Percentiles rank a stretch among this genome's conserved stretches.
Evolutionary conservation across 2,797 vertebrate genomes (phyloP).

Genomic region (Varecia variegata): DNA sequence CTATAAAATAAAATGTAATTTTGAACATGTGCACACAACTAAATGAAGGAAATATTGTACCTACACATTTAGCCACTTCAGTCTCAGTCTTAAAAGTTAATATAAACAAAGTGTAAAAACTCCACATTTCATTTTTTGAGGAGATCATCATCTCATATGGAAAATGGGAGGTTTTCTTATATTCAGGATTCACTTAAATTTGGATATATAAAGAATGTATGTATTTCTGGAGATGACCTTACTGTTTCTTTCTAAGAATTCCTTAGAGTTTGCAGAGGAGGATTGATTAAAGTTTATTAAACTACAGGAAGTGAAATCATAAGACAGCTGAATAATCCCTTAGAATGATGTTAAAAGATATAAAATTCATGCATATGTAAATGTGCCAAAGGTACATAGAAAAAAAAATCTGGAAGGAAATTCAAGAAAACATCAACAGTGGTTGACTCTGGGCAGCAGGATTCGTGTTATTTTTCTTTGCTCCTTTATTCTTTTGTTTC

Average conservation of each 20-base stretch:
- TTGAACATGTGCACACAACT: background rate
- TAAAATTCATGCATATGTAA: background rate
- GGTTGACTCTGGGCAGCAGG: background rate
- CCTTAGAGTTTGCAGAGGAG: background rate
- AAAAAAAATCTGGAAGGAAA: background rate
- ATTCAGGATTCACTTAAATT: conserved; percentile 22
- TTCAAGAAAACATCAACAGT: background rate
- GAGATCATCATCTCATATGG: background rate
- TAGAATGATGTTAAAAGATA: conserved; percentile 33
- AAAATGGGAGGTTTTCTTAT: conserved; percentile 14
- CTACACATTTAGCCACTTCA: background rate
- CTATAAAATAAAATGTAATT: background rate
- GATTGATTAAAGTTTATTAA: background rate
- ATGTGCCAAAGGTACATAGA: background rate
- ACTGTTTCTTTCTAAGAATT: background rate
- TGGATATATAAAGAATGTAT: background rate
- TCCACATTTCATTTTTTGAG: background rate
- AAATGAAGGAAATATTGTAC: background rate
- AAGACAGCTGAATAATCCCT: background rate
- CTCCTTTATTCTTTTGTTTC: conserved; percentile 10
- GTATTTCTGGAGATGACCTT: conserved; percentile 8
- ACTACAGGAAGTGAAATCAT: background rate
- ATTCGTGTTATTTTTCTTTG: background rate
- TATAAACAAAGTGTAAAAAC: background rate
- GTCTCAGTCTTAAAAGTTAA: background rate